These are phyloP conservation scores for Microctenopoma steveboyesi DNA, from an alignment of 2,797 vertebrate genomes.

Conservation along the genomic window DNA sequence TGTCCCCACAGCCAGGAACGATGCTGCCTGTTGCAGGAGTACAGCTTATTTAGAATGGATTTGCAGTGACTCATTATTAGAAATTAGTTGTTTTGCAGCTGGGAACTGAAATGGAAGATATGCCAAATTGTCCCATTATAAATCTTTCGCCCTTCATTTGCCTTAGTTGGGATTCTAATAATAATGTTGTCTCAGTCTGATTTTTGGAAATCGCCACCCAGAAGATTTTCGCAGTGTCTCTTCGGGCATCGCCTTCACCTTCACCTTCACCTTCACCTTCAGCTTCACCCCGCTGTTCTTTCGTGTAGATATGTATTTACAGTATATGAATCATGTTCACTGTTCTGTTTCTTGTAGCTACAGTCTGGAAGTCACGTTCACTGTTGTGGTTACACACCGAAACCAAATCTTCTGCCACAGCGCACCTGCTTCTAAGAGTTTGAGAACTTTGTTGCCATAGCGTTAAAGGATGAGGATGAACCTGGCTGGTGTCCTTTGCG, in stretches of 20 bases:
- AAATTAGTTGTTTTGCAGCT: constrained; percentile 58
- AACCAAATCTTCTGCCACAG: constrained; percentile 53
- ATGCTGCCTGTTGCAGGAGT: constrained; percentile 40
- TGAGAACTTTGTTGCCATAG: constrained; percentile 60
- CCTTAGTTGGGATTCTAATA: constrained; percentile 30
- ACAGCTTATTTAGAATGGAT: constrained; percentile 53
- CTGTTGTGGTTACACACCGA: constrained; percentile 36
- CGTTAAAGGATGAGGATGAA: constrained; percentile 49
- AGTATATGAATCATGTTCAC: constrained; percentile 45
- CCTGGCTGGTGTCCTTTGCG: constrained; percentile 37
- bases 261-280: constrained; percentile 33
- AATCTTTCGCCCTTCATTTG: constrained; percentile 21
- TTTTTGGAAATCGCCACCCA: constrained; percentile 18
- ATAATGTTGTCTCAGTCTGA: constrained; percentile 25
- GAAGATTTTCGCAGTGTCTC: constrained; percentile 36
- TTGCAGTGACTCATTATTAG: constrained; percentile 66
- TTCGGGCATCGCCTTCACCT: constrained; percentile 27
- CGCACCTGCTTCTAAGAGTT: constrained; percentile 23
- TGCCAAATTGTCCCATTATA: constrained; percentile 46
- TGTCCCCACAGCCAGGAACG: constrained; percentile 67
- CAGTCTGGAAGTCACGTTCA: constrained; percentile 47
- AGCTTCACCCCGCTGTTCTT: constrained; percentile 23
- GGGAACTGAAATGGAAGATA: constrained; percentile 37
- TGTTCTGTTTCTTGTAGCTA: constrained; percentile 25
- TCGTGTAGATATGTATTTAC: constrained; percentile 50